phyloP scores from a whole-genome alignment of 2,797 vertebrate genomes.

The Notamacropus eugenii region DNA sequence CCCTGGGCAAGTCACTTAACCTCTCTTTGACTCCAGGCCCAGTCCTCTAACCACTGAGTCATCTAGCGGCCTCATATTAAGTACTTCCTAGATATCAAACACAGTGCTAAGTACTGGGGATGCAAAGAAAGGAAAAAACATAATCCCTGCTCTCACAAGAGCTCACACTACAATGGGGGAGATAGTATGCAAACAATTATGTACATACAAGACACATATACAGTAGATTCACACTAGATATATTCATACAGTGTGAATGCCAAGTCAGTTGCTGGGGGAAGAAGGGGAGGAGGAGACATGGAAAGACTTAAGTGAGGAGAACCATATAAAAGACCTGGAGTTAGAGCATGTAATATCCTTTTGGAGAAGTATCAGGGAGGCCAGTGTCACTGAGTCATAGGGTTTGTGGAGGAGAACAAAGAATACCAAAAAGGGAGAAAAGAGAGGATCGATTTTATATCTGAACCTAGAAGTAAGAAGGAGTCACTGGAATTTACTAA shows the following conservation, averaged over 20 bases:
- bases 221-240: not conserved
- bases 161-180: not conserved
- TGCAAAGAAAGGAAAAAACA: not conserved
- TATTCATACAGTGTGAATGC: not conserved
- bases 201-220: not conserved
- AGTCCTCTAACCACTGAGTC: not conserved
- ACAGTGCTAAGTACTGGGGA: not conserved
- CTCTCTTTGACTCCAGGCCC: not conserved
- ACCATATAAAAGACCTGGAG: not conserved
- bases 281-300: not conserved
- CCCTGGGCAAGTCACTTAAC: not conserved
- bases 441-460: not conserved
- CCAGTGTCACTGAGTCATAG: not conserved
- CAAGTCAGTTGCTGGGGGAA: not conserved
- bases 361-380: not conserved
- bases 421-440: not conserved
- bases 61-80: not conserved
- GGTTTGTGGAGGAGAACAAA: not conserved
- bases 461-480: not conserved
- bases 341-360: not conserved
- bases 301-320: not conserved
- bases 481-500: slow-evolving; percentile 15
- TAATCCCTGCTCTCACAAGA: not conserved
- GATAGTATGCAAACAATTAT: not conserved
- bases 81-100: not conserved